Evolutionary conservation across 2,113 vertebrate genomes (phyloP).

Genomic region (Condylura cristata): DNA sequence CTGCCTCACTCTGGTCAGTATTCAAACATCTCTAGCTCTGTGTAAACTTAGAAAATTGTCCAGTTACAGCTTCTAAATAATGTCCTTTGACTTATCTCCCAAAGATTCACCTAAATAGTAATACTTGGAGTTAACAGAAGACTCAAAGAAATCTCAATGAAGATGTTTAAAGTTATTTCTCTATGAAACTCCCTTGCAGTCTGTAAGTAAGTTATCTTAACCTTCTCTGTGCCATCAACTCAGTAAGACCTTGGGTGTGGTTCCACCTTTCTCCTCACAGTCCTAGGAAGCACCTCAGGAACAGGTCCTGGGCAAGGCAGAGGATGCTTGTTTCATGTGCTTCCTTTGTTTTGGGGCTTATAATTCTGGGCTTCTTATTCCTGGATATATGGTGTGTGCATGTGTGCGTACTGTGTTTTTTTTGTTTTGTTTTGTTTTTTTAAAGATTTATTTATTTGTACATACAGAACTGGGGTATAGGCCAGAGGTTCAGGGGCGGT

Average conservation of each 20-base stretch:
- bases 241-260: not conserved
- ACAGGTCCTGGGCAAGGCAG: not conserved
- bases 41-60: not conserved
- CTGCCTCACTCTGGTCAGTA: not conserved
- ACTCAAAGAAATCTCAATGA: not conserved
- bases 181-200: not conserved
- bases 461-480: no score
- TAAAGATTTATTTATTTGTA: no score
- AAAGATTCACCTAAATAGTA: not conserved
- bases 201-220: not conserved
- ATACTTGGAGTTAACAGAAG: not conserved
- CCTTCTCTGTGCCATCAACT: not conserved
- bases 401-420: not conserved
- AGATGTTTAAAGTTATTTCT: not conserved
- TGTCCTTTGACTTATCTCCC: not conserved
- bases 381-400: not conserved
- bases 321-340: not conserved
- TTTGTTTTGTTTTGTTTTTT: no score
- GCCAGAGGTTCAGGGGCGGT: no score
- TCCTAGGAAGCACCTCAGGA: not conserved
- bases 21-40: not conserved
- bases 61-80: not conserved
- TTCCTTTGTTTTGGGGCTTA: constrained; percentile 12
- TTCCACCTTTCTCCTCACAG: not conserved
- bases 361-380: constrained; percentile 37